Evolutionary conservation across 2,113 vertebrate genomes (phyloP).

Genomic region (Salvator merianae): DNA sequence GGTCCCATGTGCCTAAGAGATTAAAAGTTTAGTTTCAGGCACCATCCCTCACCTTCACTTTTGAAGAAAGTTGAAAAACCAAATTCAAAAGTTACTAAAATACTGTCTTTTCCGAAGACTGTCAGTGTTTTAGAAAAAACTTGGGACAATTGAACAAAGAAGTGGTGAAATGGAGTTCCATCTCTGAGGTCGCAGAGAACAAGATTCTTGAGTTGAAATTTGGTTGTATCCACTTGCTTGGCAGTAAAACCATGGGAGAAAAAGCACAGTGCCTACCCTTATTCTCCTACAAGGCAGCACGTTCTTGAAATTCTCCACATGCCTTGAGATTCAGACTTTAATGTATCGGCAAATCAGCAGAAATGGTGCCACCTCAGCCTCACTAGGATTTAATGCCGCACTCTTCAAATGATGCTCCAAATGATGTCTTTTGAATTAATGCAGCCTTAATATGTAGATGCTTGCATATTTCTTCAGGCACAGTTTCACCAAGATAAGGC

Average conservation of each 20-base stretch:
- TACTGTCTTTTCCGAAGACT: background rate
- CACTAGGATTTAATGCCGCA: background rate
- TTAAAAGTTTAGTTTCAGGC: background rate
- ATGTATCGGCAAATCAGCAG: background rate
- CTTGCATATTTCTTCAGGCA: background rate
- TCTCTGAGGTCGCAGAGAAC: background rate
- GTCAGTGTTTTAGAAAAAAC: background rate
- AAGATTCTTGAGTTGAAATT: background rate
- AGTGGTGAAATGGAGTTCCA: background rate
- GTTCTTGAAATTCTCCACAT: background rate
- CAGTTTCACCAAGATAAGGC: background rate
- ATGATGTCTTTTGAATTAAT: background rate
- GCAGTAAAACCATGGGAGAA: background rate
- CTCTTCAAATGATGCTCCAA: background rate
- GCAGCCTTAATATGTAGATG: background rate
- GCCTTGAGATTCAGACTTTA: background rate
- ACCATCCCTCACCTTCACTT: background rate
- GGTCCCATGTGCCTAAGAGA: background rate
- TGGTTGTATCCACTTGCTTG: background rate
- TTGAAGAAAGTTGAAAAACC: conserved; percentile 2
- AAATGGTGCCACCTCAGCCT: background rate
- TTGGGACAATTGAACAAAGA: background rate
- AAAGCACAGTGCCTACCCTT: background rate
- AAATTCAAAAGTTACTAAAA: background rate
- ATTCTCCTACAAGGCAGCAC: background rate